A percentile compares a stretch with the other conserved stretches of the same genome.
Evolutionary conservation across 1,140 invertebrate species (phyloP).

Genomic region (Drosophila asahinai): DNA sequence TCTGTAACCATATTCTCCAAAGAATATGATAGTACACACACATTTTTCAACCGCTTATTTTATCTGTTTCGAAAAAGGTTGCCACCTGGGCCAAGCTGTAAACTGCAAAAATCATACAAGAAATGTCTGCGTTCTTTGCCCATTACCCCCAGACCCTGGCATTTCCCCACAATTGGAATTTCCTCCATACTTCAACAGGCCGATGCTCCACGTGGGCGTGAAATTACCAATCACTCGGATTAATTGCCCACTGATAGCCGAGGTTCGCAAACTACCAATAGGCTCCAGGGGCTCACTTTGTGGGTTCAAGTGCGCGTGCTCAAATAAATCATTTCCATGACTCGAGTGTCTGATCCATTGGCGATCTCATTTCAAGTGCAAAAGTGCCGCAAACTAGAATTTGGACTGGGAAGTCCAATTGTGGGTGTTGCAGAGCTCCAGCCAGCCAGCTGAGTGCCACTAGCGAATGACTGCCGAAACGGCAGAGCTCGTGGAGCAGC

Average conservation of each 20-base stretch:
- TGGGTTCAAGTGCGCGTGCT: slow-evolving; percentile 75
- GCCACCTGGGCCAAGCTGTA: no score
- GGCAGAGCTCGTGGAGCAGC: background rate
- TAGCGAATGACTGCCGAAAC: background rate
- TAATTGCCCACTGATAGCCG: slow-evolving; percentile 75
- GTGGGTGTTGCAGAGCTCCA: slow-evolving; percentile 61
- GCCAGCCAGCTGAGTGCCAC: background rate
- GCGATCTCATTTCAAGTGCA: slow-evolving; percentile 81
- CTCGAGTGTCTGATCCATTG: slow-evolving; percentile 56
- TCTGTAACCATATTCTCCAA: no score
- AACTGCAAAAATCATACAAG: background rate
- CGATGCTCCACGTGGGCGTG: slow-evolving; percentile 59
- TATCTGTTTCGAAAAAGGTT: no score
- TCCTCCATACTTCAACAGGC: slow-evolving; percentile 6
- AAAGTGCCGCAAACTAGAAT: slow-evolving; percentile 74
- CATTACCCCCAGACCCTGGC: background rate
- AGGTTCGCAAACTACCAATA: slow-evolving; percentile 29
- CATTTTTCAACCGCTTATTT: no score
- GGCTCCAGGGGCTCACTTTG: slow-evolving; percentile 25
- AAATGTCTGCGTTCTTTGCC: background rate
- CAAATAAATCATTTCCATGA: slow-evolving; percentile 84
- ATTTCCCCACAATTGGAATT: slow-evolving; percentile 6
- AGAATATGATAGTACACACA: no score
- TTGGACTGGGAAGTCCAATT: slow-evolving; percentile 51
- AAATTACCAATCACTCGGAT: slow-evolving; percentile 73